Evolutionary conservation across 2,888 invertebrate genomes (phyloP).

Genomic region (Andricus curvator): DNA sequence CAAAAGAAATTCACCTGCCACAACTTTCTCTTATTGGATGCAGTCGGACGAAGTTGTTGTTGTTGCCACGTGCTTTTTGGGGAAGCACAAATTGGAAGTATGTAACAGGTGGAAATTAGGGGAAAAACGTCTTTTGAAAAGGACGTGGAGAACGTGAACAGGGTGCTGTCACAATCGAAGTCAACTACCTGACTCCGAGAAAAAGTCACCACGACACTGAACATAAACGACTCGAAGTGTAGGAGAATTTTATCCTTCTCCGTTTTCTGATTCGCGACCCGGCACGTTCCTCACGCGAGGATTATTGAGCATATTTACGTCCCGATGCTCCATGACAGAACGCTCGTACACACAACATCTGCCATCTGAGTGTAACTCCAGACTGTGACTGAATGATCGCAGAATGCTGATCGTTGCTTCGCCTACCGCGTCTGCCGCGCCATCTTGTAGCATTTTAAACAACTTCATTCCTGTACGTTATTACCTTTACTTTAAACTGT

Average conservation of each 20-base stretch:
- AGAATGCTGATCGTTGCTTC: conserved; percentile 40
- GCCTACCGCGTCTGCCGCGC: neutral
- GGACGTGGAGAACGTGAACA: conserved; percentile 8
- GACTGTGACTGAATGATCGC: conserved; percentile 42
- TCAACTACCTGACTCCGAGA: neutral
- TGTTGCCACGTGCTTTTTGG: neutral
- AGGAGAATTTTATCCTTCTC: conserved; percentile 46
- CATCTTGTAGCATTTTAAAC: neutral
- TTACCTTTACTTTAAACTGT: too few species aligned
- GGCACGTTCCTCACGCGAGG: conserved; percentile 42
- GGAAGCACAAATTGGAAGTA: neutral
- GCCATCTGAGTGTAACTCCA: conserved; percentile 47
- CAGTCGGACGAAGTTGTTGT: neutral
- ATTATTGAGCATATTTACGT: conserved; percentile 42
- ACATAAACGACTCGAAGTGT: neutral
- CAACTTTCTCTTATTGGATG: neutral
- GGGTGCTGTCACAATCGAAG: conserved; percentile 22
- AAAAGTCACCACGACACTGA: conserved; percentile 40
- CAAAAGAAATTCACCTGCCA: conserved; percentile 15
- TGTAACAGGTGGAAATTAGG: neutral
- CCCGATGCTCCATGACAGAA: conserved; percentile 48
- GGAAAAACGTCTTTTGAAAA: neutral
- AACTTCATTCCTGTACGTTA: too few species aligned
- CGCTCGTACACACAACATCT: conserved; percentile 46
- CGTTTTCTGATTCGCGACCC: conserved; percentile 49